phyloP scores from a whole-genome alignment of 2,888 invertebrate genomes.

The Monochamus alternatus region DNA sequence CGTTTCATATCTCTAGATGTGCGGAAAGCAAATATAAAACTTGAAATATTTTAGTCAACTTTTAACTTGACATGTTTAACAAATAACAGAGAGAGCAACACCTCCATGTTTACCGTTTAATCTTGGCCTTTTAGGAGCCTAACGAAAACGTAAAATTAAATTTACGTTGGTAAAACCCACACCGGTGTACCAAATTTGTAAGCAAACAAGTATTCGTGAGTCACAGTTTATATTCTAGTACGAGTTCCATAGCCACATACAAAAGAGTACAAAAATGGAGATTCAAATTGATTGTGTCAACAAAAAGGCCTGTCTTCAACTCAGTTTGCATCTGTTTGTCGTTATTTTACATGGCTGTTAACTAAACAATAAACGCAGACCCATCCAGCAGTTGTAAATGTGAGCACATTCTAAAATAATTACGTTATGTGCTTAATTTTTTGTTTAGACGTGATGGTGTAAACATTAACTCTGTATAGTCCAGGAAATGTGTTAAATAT shows the following conservation, averaged over 20 bases:
- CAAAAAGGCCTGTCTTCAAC: slow-evolving; percentile 7
- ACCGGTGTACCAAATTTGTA: slow-evolving; percentile 4
- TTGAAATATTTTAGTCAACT: too few relatives aligned
- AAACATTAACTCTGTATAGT: too few relatives aligned
- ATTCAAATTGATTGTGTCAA: slow-evolving; percentile 20
- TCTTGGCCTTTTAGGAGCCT: slow-evolving; percentile 2
- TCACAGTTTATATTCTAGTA: slow-evolving; percentile 16
- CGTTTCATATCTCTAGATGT: too few relatives aligned
- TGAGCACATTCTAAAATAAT: slow-evolving; percentile 8
- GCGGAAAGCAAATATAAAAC: too few relatives aligned
- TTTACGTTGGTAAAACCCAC: slow-evolving; percentile 18
- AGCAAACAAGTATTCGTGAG: slow-evolving; percentile 22
- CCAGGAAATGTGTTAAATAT: too few relatives aligned
- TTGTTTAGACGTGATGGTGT: not conserved
- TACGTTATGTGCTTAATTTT: slow-evolving; percentile 21
- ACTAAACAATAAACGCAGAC: slow-evolving; percentile 3
- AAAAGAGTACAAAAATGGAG: slow-evolving; percentile 21
- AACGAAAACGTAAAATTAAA: slow-evolving; percentile 13
- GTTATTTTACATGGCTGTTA: slow-evolving; percentile 16
- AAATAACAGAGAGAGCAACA: not conserved
- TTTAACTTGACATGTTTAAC: too few relatives aligned
- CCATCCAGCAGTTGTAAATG: not conserved
- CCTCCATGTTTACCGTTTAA: slow-evolving; percentile 1
- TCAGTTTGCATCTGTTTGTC: slow-evolving; percentile 17
- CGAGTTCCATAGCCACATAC: slow-evolving; percentile 17